These are phyloP conservation scores for Ectemnius lituratus DNA, from an alignment of 2,888 invertebrate species.

Conservation along the genomic window DNA sequence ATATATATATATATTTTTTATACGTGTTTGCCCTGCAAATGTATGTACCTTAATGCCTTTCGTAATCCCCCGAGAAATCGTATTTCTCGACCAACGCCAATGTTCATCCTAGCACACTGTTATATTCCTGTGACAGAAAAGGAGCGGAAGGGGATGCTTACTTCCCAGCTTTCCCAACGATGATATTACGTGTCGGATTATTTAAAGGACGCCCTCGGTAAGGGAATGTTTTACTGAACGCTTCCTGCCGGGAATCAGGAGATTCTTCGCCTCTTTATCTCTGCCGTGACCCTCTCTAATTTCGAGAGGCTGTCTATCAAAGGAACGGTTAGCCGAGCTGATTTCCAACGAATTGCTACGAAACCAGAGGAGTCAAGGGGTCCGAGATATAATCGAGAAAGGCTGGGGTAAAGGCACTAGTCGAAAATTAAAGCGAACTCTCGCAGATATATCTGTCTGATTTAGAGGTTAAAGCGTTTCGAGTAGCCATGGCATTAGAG, in stretches of 20 bases:
- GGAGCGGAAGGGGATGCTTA: not conserved
- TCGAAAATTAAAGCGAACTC: too few relatives aligned
- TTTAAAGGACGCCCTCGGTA: not conserved
- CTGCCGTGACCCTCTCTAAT: too few relatives aligned
- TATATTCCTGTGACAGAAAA: not conserved
- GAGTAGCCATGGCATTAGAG: not conserved
- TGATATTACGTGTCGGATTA: constrained; percentile 2
- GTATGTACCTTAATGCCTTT: too few relatives aligned
- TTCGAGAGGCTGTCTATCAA: not conserved
- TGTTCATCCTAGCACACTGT: constrained; percentile 13
- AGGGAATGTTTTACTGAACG: not conserved
- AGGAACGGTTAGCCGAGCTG: not conserved
- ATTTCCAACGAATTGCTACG: too few relatives aligned
- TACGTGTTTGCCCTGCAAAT: too few relatives aligned
- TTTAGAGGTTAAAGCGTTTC: not conserved
- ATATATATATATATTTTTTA: too few relatives aligned
- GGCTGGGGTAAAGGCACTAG: too few relatives aligned
- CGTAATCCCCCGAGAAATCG: constrained; percentile 39
- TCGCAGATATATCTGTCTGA: too few relatives aligned
- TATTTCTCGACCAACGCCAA: constrained; percentile 29
- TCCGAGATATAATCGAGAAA: too few relatives aligned
- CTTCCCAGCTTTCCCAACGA: not conserved
- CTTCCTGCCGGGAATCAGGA: not conserved
- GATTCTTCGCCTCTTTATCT: not conserved
- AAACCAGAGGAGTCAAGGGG: too few relatives aligned